Evolutionary conservation across 1,140 invertebrate genomes (phyloP).

Genomic region (Meteorus sp.): DNA sequence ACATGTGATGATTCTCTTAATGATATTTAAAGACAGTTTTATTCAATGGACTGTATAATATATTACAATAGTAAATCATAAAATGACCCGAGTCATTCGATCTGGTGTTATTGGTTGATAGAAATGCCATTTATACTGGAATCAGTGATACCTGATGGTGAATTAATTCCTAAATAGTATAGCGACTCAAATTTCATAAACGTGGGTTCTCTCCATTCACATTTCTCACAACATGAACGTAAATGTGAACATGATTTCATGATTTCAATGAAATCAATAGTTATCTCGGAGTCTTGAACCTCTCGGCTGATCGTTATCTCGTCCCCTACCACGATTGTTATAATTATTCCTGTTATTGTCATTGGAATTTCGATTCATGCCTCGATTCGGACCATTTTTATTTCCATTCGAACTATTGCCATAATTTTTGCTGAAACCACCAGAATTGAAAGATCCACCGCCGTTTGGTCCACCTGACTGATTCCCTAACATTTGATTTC

Average conservation of each 20-base stretch:
- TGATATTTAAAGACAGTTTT: constrained; percentile 14
- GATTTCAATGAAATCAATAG: constrained; percentile 39
- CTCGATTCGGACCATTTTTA: constrained; percentile 42
- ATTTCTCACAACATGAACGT: no score
- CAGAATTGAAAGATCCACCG: constrained; percentile 38
- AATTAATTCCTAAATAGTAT: no score
- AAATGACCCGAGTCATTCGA: not conserved
- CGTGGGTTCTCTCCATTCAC: not conserved
- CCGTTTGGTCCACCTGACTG: constrained; percentile 30
- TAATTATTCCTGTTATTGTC: constrained; percentile 49
- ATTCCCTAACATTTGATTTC: constrained; percentile 33
- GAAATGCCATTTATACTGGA: no score
- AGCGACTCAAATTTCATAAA: no score
- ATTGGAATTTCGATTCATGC: constrained; percentile 41
- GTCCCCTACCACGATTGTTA: constrained; percentile 46
- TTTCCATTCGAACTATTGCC: constrained; percentile 12
- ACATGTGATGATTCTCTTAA: constrained; percentile 14
- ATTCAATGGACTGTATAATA: constrained; percentile 18
- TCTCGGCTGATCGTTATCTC: constrained; percentile 46
- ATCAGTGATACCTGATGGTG: no score
- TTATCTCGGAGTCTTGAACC: constrained; percentile 45
- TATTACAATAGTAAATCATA: constrained; percentile 13
- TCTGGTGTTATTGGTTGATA: not conserved
- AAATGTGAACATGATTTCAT: no score
- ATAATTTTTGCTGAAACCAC: constrained; percentile 35